phyloP scores from a whole-genome alignment of 2,113 vertebrate genomes.

The Glaucidium brasilianum region DNA sequence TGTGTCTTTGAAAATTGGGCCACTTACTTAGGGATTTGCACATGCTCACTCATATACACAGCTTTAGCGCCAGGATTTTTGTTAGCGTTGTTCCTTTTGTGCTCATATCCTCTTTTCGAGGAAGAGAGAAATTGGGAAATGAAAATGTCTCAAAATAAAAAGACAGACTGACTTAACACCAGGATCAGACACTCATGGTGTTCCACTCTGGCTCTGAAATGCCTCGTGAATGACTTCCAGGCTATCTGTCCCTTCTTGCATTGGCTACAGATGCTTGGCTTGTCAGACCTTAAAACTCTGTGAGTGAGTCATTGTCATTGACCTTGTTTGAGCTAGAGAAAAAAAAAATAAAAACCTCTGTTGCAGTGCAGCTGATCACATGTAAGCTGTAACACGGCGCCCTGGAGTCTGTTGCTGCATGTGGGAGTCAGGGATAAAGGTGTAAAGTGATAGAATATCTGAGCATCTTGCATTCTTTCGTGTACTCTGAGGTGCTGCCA shows the following conservation, averaged over 20 bases:
- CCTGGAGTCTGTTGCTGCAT: not conserved
- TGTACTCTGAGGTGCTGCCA: not conserved
- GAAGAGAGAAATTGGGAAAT: not conserved
- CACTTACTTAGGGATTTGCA: not conserved
- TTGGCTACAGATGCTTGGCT: not conserved
- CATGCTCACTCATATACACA: rapidly evolving
- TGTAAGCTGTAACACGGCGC: rapidly evolving
- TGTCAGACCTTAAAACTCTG: not conserved
- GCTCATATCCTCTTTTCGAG: not conserved
- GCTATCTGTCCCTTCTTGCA: not conserved
- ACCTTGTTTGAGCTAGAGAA: not conserved
- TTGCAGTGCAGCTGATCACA: not conserved
- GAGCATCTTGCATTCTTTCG: not conserved
- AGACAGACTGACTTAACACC: not conserved
- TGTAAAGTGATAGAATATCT: not conserved
- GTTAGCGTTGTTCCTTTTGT: not conserved
- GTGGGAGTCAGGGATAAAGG: not conserved
- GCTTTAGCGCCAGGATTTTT: not conserved
- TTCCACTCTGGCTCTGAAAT: not conserved
- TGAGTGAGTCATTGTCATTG: not conserved
- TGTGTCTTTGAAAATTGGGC: not conserved
- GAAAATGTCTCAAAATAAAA: not conserved
- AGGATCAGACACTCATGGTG: not conserved
- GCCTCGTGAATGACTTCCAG: not conserved
- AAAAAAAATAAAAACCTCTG: not conserved